These are phyloP conservation scores for Psophia crepitans DNA, from an alignment of 2,113 vertebrate genomes.

Conservation along the genomic window DNA sequence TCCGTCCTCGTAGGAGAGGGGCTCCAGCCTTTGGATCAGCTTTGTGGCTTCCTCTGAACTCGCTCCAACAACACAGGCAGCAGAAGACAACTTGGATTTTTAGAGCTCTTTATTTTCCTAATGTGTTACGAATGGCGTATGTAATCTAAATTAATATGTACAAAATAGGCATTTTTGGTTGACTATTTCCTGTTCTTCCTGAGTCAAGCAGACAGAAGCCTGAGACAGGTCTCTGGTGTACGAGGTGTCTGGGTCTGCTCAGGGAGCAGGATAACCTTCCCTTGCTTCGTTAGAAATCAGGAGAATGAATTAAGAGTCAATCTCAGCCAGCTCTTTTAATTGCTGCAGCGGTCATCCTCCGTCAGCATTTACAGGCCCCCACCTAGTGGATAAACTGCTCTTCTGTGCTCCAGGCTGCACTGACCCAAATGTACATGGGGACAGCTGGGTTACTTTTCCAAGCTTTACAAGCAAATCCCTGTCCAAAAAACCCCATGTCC, in stretches of 20 bases:
- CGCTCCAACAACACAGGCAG: too few species aligned
- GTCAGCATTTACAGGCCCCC: constrained; percentile 9
- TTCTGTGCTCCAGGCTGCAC: not conserved
- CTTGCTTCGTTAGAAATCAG: not conserved
- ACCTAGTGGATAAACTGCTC: constrained; percentile 41
- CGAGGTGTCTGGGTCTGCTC: not conserved
- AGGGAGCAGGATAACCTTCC: not conserved
- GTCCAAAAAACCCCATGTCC: not conserved
- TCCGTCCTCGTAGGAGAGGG: too few species aligned
- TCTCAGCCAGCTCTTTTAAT: not conserved
- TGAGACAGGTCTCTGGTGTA: not conserved
- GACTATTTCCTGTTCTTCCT: not conserved
- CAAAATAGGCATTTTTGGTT: not conserved
- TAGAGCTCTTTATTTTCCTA: not conserved
- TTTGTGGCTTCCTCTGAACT: too few species aligned
- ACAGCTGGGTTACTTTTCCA: not conserved
- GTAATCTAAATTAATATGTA: not conserved
- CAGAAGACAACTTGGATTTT: not conserved
- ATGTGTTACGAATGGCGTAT: not conserved
- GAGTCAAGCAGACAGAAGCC: not conserved
- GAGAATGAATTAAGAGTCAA: not conserved
- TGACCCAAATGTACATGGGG: not conserved
- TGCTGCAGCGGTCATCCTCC: not conserved
- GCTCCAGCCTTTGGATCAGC: too few species aligned
- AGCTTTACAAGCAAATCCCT: not conserved